Base-by-base conservation (phyloP, 1,140 invertebrate genomes). In the Pogonomyrmex barbatus region DNA sequence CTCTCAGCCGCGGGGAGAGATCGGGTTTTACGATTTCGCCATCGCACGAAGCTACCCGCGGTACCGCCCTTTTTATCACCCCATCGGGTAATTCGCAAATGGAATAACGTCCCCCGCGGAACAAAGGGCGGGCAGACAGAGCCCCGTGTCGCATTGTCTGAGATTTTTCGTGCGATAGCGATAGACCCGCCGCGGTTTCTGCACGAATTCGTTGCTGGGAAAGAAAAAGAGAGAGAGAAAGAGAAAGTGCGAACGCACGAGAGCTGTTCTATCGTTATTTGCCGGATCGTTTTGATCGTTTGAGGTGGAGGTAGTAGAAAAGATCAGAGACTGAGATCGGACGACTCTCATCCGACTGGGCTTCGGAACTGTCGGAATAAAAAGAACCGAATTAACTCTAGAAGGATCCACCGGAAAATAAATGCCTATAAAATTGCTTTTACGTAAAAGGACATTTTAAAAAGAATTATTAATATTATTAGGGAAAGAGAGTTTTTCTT, bases 161-260 rank as follows among this genome's bases (percentile, higher is more conserved):
- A 81, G 73, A 90, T 90, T 90, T 90, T 79, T 90, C 89, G 65
- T 56, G 6, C 39, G 89, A 90, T 90, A 86, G 62, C 58, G 39
- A 67, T 58, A 63, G 50, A 47, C 33, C 17, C 54, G 56, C n/a
- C 67, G 79, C 65, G 81, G 81, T 73, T 85, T 81, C 70, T 47
- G 42, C 52, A 85, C 52, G 73, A 87, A 89, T 81, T 85, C 79
- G 88, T 85, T 77, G 56, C 52, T 58, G n/a, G 42, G 39, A 52
- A 17, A 45, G 6, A 52, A 17, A 33, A 3, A 68, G 10, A 54
- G 60, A 77, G 1, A 17, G 17, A 52, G 39, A 36, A 14, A 39
- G 54, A 10, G 62, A 33, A 12, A 33, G 30, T 2, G 4, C 24
- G 47, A 5, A 54, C 33, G 56, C 73, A 52, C 39, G 50, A 76